A percentile compares a stretch with the other conserved stretches of the same genome.
These are phyloP conservation scores for Scaptomyza graminum DNA, from an alignment of 1,140 invertebrate species.

Conservation along the genomic window DNA sequence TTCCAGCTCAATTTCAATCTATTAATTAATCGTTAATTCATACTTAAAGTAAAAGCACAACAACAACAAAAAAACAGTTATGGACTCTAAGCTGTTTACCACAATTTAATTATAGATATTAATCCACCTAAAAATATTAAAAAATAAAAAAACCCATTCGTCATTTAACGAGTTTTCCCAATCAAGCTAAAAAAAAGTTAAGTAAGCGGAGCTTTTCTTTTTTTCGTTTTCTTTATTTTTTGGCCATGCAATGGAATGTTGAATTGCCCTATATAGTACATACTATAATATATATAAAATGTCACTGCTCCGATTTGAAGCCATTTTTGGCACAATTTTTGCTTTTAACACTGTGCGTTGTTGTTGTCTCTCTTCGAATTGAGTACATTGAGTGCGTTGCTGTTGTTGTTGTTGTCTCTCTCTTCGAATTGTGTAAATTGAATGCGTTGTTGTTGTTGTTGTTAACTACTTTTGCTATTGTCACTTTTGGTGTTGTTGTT, in stretches of 20 bases:
- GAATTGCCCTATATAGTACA: slow-evolving; percentile 2
- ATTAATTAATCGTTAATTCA: no score
- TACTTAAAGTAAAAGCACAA: no score
- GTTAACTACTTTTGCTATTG: slow-evolving; percentile 62
- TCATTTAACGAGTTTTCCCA: background rate
- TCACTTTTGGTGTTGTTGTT: slow-evolving; percentile 34
- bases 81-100: no score
- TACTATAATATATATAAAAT: background rate
- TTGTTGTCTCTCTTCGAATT: slow-evolving; percentile 50
- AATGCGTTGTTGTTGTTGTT: no score
- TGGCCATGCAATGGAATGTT: slow-evolving; percentile 1
- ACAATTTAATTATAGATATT: no score
- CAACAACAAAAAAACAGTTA: no score
- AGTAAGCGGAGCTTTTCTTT: background rate
- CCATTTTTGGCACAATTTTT: slow-evolving; percentile 50
- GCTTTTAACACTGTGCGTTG: slow-evolving; percentile 35
- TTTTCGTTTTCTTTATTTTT: background rate
- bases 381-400: no score
- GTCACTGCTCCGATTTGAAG: background rate
- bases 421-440: no score
- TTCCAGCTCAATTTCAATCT: no score
- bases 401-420: slow-evolving; percentile 12
- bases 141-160: no score
- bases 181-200: background rate
- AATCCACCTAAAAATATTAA: no score